A percentile compares a stretch with the other conserved stretches of the same genome.
These are phyloP conservation scores for Dendronephthya gigantea DNA, from an alignment of 64 coral and sea anemone genomes.

Conservation along the genomic window DNA sequence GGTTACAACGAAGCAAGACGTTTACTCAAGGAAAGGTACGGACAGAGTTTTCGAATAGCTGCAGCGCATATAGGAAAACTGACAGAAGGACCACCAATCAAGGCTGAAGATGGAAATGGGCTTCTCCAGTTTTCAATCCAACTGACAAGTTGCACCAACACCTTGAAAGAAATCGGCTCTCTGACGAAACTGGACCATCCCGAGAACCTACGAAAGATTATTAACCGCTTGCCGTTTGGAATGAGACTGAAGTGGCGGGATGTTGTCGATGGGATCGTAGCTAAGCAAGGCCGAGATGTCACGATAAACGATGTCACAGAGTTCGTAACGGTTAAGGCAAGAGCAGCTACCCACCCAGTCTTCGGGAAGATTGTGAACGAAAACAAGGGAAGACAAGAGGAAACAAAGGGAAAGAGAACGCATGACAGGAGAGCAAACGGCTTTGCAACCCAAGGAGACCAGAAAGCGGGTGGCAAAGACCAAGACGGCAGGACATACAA, in stretches of 20 bases:
- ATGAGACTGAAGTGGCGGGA: constrained; percentile 38
- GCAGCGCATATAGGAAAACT: constrained; percentile 17
- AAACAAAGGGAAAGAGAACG: no score
- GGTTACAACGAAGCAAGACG: constrained; percentile 24
- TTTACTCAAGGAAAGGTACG: constrained; percentile 31
- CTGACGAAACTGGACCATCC: constrained; percentile 42
- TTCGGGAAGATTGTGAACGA: constrained; percentile 27
- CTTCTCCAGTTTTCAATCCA: constrained; percentile 32
- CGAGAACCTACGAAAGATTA: constrained; percentile 21
- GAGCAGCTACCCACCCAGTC: constrained; percentile 37
- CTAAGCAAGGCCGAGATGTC: constrained; percentile 15
- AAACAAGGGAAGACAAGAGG: neutral
- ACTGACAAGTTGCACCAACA: constrained; percentile 37
- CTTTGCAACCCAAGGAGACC: neutral
- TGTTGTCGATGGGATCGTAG: constrained; percentile 17
- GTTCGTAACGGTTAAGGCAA: constrained; percentile 35
- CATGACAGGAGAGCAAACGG: neutral
- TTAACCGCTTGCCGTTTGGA: constrained; percentile 30
- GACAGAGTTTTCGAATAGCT: constrained; percentile 38
- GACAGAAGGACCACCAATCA: neutral
- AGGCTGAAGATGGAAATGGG: constrained; percentile 15
- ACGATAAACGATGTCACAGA: constrained; percentile 28
- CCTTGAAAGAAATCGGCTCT: constrained; percentile 30
- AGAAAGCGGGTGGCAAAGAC: neutral
- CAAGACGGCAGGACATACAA: no score